Evolutionary conservation across 1,140 invertebrate genomes (phyloP), one percentile per base, ranked within the genome.

Genomic region (Bombus superbus): DNA sequence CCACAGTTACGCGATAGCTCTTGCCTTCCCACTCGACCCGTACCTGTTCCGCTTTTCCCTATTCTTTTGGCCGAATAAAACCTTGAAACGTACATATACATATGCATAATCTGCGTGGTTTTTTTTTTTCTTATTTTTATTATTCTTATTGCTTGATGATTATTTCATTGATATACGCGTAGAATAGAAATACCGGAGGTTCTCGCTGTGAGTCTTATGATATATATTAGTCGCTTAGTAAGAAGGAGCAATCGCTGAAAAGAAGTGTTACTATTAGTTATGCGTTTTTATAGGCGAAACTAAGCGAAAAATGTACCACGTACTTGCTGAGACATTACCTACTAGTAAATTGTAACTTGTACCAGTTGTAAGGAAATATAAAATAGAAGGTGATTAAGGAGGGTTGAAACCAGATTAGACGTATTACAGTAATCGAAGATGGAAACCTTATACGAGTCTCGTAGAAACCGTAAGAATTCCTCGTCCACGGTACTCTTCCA

Each of bases 401-500:
- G 18, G 32, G n/a, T 53, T 5, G 57, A 32, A 32, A 44, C 62
- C 38, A 42, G 64, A 81, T 79, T 76, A 75, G 62, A 59, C n/a
- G 44, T 28, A 38, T 62, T 81, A 80, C 73, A 71, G 92, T 93
- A 93, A 93, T 91, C 82, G 90, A 91, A 91, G 89, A 92, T 74
- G 86, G 92, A 93, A 93, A 93, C 92, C 92, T 75, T 93, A 93
- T 75, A 91, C 83, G 22, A 13, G 47, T 47, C 28, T 68, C 38
- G 18, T 38, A n/a, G 64, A 62, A 82, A 68, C 42, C 47, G 40
- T 53, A 42, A 38, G 28, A 47, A 82, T 81, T 44, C 53, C n/a
- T 57, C 32, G 13, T n/a, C 5, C 10, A 38, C 18, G 22, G 8
- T 38, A 13, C 18, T 9, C 25, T 38, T 57, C 11, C 42, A 11